Evolutionary conservation across 2,888 invertebrate genomes (phyloP).

Genomic region (Parnassius glacialis): DNA sequence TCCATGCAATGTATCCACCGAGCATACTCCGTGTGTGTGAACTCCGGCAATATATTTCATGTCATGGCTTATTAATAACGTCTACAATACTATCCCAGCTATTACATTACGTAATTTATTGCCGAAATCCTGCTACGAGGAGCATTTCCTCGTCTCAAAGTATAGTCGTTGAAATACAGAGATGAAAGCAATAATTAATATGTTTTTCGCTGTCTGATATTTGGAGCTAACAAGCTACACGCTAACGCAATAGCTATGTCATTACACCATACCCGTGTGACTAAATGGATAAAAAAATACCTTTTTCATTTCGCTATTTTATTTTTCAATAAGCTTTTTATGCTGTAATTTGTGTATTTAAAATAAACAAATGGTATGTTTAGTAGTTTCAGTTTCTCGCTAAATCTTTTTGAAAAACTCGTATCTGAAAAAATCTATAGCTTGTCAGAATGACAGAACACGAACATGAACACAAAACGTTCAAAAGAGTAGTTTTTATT

Average conservation of each 20-base stretch:
- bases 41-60: constrained; percentile 53
- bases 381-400: too few relatives aligned
- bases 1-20: constrained; percentile 42
- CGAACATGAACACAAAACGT: too few relatives aligned
- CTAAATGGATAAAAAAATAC: too few relatives aligned
- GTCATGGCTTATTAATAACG: constrained; percentile 60
- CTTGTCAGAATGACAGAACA: too few relatives aligned
- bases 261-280: too few relatives aligned
- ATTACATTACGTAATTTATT: constrained; percentile 50
- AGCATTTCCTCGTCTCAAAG: constrained; percentile 31
- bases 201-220: constrained; percentile 29
- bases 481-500: too few relatives aligned
- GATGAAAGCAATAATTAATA: constrained; percentile 37
- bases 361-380: too few relatives aligned
- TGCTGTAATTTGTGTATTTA: too few relatives aligned
- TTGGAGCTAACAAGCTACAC: constrained; percentile 20
- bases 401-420: too few relatives aligned
- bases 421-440: too few relatives aligned
- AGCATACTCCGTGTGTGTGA: constrained; percentile 36
- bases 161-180: constrained; percentile 33
- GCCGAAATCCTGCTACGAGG: constrained; percentile 38
- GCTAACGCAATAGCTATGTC: constrained; percentile 10
- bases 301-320: too few relatives aligned
- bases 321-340: too few relatives aligned
- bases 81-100: constrained; percentile 48